phyloP scores from a whole-genome alignment of 2,888 invertebrate genomes.

The Zele albiditarsus region DNA sequence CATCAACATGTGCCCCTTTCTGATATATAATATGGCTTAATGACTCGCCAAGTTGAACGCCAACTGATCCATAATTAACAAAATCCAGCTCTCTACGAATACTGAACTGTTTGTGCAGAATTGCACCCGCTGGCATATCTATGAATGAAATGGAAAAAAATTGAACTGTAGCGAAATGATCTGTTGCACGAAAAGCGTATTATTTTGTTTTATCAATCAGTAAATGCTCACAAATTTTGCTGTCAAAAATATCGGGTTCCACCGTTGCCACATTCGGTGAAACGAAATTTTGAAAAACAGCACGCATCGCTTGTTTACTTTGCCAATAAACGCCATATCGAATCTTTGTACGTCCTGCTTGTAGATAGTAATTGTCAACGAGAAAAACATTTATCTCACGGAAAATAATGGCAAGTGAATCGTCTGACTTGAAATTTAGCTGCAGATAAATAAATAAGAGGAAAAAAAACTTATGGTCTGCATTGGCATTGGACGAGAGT shows the following conservation, averaged over 20 bases:
- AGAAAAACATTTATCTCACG: slow-evolving; percentile 51
- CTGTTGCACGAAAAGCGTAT: too few species aligned
- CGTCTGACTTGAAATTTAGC: slow-evolving; percentile 49
- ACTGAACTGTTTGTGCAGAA: slow-evolving; percentile 43
- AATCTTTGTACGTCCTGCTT: slow-evolving; percentile 46
- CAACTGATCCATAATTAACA: slow-evolving; percentile 48
- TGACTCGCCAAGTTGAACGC: slow-evolving; percentile 50
- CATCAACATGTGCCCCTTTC: slow-evolving; percentile 47
- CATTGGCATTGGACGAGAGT: slow-evolving; percentile 20
- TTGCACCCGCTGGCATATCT: slow-evolving; percentile 50
- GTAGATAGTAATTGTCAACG: slow-evolving; percentile 51
- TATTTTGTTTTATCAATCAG: not conserved
- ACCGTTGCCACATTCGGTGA: slow-evolving; percentile 44
- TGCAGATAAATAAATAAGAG: slow-evolving; percentile 29
- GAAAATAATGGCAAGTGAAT: slow-evolving; percentile 50
- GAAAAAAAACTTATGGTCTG: not conserved
- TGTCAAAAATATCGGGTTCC: slow-evolving; percentile 48
- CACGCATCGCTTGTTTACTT: slow-evolving; percentile 44
- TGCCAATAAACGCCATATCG: slow-evolving; percentile 43
- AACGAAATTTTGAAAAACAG: slow-evolving; percentile 44
- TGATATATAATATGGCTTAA: slow-evolving; percentile 50
- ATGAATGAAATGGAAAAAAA: not conserved
- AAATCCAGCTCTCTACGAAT: slow-evolving; percentile 43
- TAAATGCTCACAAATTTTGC: slow-evolving; percentile 48
- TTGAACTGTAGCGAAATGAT: too few species aligned